A percentile compares a stretch with the other conserved stretches of the same genome.
Conservation (phyloP, 1,140 invertebrate species). For the Penaeus indicus region DNA sequence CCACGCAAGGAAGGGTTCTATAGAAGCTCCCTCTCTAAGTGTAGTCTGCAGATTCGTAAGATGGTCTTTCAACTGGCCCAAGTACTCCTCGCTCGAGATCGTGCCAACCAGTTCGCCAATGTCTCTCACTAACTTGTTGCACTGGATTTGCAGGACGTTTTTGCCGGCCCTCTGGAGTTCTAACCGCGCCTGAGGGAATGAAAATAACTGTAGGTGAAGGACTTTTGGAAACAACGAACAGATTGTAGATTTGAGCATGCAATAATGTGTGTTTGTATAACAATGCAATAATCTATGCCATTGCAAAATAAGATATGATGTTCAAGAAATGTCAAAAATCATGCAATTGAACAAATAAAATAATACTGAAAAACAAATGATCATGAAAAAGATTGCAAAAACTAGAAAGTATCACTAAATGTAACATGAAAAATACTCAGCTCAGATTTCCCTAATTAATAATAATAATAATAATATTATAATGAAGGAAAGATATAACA, state of each 20-base stretch:
- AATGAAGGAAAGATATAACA: too few species aligned
- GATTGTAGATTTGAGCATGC: not conserved
- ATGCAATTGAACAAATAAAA: not conserved
- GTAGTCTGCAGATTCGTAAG: constrained; percentile 19
- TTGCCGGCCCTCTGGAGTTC: constrained; percentile 35
- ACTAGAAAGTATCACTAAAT: too few species aligned
- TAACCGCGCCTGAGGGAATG: constrained; percentile 9
- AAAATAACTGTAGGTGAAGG: not conserved
- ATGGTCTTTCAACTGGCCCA: constrained; percentile 13
- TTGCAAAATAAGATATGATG: too few species aligned
- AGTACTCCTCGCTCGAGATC: constrained; percentile 23
- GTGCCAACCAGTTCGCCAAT: not conserved
- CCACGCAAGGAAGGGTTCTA: too few species aligned
- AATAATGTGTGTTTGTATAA: too few species aligned
- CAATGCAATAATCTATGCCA: too few species aligned
- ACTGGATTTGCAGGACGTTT: constrained; percentile 10
- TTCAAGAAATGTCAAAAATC: not conserved
- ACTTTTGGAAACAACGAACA: not conserved
- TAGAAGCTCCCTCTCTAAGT: too few species aligned
- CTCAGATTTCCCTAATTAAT: too few species aligned
- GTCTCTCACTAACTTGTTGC: constrained; percentile 22
- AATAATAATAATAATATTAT: not conserved
- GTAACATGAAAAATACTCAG: too few species aligned
- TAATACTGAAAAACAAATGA: not conserved
- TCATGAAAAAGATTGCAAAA: too few species aligned